Evolutionary conservation across 2,797 vertebrate species (phyloP).

Genomic region (Melanotaenia pygmaea): DNA sequence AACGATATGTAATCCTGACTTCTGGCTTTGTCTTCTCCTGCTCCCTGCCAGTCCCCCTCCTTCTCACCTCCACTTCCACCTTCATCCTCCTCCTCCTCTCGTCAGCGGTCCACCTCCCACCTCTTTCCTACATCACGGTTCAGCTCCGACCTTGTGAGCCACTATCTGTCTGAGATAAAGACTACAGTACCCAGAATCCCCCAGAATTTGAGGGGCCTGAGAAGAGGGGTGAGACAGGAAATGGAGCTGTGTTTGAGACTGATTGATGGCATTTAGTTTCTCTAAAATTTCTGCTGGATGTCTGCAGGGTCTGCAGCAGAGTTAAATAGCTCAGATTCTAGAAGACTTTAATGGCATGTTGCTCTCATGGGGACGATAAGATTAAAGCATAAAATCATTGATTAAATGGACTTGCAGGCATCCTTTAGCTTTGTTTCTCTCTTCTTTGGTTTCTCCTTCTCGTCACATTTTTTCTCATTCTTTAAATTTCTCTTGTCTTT

Average conservation of each 20-base stretch:
- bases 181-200: conserved; percentile 93
- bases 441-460: not conserved
- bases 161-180: conserved; percentile 96
- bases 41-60: not conserved
- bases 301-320: conserved; percentile 42
- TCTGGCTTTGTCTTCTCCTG: conserved; percentile 48
- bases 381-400: not conserved
- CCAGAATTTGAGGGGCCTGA: conserved; percentile 91
- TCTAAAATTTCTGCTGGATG: conserved; percentile 22
- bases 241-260: conserved; percentile 26
- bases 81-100: conserved; percentile 80
- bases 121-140: conserved; percentile 88
- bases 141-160: conserved; percentile 91
- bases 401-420: conserved; percentile 39
- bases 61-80: conserved; percentile 54
- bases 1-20: conserved; percentile 32
- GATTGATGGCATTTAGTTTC: conserved; percentile 25
- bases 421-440: conserved; percentile 8
- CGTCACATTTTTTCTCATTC: not conserved
- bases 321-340: not conserved
- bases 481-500: not conserved
- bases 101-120: conserved; percentile 84
- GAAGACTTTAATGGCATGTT: not conserved
- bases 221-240: conserved; percentile 93
- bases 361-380: not conserved